These are phyloP conservation scores for Crotophaga sulcirostris DNA, from an alignment of 2,113 vertebrate species.

Conservation along the genomic window DNA sequence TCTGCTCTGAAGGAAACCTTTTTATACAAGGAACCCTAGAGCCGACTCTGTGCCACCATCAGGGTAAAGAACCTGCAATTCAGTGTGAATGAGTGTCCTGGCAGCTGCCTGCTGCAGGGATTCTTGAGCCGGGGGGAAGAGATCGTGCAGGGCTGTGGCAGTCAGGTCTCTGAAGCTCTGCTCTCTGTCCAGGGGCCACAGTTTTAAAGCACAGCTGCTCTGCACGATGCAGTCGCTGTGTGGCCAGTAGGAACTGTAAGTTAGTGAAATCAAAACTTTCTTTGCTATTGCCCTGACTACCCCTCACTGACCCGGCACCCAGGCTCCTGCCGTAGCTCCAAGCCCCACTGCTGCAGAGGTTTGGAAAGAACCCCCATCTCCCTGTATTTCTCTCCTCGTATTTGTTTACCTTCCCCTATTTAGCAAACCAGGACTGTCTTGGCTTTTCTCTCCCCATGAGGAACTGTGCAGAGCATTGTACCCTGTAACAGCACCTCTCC, in stretches of 20 bases:
- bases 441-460: fast-evolving
- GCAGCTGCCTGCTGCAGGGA: background rate
- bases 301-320: background rate
- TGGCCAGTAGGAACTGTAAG: background rate
- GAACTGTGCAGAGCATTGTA: background rate
- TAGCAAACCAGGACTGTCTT: background rate
- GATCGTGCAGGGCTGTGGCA: fast-evolving
- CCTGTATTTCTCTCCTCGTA: too few species aligned
- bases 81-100: fast-evolving
- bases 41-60: background rate
- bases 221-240: fast-evolving
- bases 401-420: background rate
- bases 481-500: background rate
- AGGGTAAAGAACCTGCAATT: background rate
- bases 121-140: fast-evolving
- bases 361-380: fast-evolving
- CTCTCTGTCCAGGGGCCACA: fast-evolving
- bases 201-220: background rate
- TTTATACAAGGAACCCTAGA: fast-evolving
- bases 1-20: background rate
- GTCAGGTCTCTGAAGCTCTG: background rate
- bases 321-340: background rate
- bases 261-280: background rate
- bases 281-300: background rate
- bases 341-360: fast-evolving